Conservation (phyloP, 2,797 vertebrate genomes). For the Hylomyscus alleni region DNA sequence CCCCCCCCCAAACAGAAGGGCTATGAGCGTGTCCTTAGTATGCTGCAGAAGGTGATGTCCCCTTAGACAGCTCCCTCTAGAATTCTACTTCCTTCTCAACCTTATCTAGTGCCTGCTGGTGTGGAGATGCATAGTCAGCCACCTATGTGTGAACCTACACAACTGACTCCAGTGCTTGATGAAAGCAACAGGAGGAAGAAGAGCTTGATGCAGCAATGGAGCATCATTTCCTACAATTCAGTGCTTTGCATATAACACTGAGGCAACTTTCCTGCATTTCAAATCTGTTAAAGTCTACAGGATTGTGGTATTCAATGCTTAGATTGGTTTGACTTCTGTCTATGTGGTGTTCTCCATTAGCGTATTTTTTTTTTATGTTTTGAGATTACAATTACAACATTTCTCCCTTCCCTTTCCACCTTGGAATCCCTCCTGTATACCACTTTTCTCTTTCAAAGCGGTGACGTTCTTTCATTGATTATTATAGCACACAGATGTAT, state of each 20-base stretch:
- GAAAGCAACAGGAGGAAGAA: conserved; percentile 49
- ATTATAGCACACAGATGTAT: too few species aligned
- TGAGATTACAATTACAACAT: background rate
- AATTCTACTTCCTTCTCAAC: background rate
- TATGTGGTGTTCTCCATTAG: background rate
- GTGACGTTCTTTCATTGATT: background rate
- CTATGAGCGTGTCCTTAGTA: background rate
- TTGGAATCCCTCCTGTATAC: background rate
- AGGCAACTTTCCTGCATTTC: conserved; percentile 6
- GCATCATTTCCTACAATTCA: conserved; percentile 43
- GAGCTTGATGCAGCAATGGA: conserved; percentile 27
- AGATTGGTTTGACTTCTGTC: conserved; percentile 7
- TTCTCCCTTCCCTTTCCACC: background rate
- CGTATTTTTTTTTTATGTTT: background rate
- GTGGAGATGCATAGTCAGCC: background rate
- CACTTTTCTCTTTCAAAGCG: background rate
- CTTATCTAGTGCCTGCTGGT: conserved; percentile 21
- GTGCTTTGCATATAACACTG: conserved; percentile 34
- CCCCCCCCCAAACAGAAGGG: background rate
- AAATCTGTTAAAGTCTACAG: background rate
- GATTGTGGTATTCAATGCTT: conserved; percentile 27
- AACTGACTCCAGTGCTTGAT: conserved; percentile 16
- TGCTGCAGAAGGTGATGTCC: background rate
- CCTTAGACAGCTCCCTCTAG: background rate
- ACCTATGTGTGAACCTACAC: background rate